Base-by-base conservation (phyloP, 1,140 invertebrate genomes). In the Aphelenchoides besseyi region DNA sequence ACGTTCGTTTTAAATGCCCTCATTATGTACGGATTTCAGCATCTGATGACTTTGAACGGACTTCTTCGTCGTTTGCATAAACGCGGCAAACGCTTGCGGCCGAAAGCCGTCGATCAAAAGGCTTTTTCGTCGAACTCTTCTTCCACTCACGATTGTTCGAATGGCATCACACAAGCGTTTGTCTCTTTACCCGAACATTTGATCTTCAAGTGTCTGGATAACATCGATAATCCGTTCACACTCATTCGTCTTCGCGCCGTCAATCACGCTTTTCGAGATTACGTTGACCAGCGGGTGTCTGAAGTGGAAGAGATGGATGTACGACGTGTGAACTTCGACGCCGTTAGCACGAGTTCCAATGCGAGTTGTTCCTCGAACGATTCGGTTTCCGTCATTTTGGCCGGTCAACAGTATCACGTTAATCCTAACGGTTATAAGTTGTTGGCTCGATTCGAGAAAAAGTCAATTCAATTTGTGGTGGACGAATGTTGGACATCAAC, bases 401-500 rank as follows among this genome's bases (percentile, higher is more conserved):
- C 57, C 2, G 52, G 29, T 1, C 62, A 53, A 3, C 5, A 18
- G n/a, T 73, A 41, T 18, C 57, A 73, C 28, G 35, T 52, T 0
- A 55, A 73, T 71, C 71, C 71, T 1, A 29, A 23, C 28, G 71
- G 68, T 0, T 54, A 63, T 32, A 70, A 69, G 30, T n/a, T 70
- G 68, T 37, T 70, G 30, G 48, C 62, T 30, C 48, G 69, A 12
- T 29, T 73, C 2, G 36, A 53, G 23, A 53, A 32, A 2, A 28
- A 36, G 28, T 54, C 68, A 18, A 63, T 77, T 9, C 66, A 77
- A 59, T 28, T 77, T n/a, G 26, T 75, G 2, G 75, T 77, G 3
- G 75, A 77, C 33, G 76, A 77, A n/a, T 37, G 55, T 9, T 80
- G 79, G 79, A 83, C 73, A 12, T 71, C 69, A n/a, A 69, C 66